phyloP scores from a whole-genome alignment of 2,113 vertebrate species.

The Serinus canaria region DNA sequence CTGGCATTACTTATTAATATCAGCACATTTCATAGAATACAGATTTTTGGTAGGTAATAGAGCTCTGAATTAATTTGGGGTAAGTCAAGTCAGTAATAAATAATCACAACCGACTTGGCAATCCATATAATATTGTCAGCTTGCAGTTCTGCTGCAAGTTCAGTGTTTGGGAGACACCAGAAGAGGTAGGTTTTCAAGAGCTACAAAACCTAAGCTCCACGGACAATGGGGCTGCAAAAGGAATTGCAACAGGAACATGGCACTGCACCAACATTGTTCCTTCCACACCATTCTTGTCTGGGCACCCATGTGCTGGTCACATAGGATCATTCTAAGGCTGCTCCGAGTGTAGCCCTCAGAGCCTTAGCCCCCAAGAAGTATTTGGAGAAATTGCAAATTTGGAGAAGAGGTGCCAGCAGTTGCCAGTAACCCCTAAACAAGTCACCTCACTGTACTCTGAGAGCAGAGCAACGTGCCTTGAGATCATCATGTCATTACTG shows the following conservation, averaged over 20 bases:
- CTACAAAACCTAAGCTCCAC: background rate
- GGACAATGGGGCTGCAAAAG: background rate
- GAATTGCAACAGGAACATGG: background rate
- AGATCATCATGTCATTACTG: background rate
- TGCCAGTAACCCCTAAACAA: background rate
- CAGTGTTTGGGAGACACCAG: background rate
- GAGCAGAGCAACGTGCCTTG: background rate
- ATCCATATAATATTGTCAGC: background rate
- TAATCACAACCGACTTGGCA: background rate
- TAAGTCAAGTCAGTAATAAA: background rate
- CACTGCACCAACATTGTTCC: background rate
- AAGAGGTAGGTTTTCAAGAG: background rate
- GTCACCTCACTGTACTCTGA: background rate
- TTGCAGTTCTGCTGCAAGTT: background rate
- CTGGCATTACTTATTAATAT: background rate
- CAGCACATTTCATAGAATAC: background rate
- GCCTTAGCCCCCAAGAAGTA: background rate
- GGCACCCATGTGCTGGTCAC: background rate
- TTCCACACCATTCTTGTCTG: too few relatives aligned
- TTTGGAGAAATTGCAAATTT: background rate
- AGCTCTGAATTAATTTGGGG: background rate
- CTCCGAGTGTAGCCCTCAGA: background rate
- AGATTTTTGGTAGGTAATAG: background rate
- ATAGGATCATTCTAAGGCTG: background rate
- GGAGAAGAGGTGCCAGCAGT: background rate